Evolutionary conservation across 2,888 invertebrate species (phyloP), one percentile per base, ranked within the genome.

Genomic region (Brachyopa scutellaris): DNA sequence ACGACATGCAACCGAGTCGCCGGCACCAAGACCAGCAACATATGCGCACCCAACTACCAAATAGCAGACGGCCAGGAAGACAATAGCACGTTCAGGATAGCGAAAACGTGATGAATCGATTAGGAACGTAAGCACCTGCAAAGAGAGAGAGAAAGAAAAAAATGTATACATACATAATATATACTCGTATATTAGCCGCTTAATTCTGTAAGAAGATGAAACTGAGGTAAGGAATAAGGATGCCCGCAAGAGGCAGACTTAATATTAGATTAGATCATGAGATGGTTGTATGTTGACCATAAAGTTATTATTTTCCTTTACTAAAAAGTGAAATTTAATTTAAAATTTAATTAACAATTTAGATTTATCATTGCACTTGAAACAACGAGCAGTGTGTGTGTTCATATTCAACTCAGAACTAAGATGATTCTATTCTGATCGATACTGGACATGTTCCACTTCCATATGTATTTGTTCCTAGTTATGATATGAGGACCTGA

Each of bases 81-180:
- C 98, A 79, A 99, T 98, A 1, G 99, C 98, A 85, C 99, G 93
- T 91, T 99, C 99, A 8, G 99, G 99, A 91, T 99, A 99, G 42
- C 97, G 94, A 91, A 99, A 99, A 86, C 99, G 93, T 87, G 97
- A 95, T 76, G 97, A 97, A 90, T 99, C 99, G 85, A 99, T 96
- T 82, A 97, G 92, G 89, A 98, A 99, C 6, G 99, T 99, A 85
- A 97, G 92, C 72, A 97, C 90, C 94, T 90, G 87, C 26, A 33
- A 62, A 82, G 74, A 57, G 42, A 55, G 33, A 67, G 7, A 73
- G n/a, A 84, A 62, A 26, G 26, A 26, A 57, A 38, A 82, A 66
- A 77, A 23, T 49, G 26, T 9, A n/a, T n/a, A n/a, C n/a, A n/a
- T n/a, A n/a, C n/a, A n/a, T n/a, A n/a, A n/a, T n/a, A n/a, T n/a